These are phyloP conservation scores for Pogonomyrmex barbatus DNA, from an alignment of 1,140 invertebrate genomes.

Conservation along the genomic window DNA sequence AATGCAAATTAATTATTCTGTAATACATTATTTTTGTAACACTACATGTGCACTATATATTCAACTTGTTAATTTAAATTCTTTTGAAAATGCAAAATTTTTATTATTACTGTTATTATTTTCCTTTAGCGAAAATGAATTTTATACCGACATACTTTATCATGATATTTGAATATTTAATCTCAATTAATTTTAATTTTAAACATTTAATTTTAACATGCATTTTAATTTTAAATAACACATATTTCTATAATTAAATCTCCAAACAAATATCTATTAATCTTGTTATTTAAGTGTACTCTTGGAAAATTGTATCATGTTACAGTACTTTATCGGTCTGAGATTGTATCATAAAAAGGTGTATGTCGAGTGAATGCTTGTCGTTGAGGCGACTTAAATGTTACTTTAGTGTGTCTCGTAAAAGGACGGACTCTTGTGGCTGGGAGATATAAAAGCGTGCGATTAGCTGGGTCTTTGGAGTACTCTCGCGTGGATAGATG, in stretches of 20 bases:
- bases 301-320: constrained; percentile 24
- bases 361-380: constrained; percentile 24
- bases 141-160: not conserved
- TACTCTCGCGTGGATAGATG: constrained; percentile 15
- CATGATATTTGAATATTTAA: not conserved
- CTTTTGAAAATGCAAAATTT: constrained; percentile 1
- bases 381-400: constrained; percentile 39
- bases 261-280: not conserved
- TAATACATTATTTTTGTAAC: not conserved
- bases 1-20: constrained; percentile 66
- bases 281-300: not conserved
- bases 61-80: not conserved
- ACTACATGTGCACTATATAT: too few relatives aligned
- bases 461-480: constrained; percentile 54
- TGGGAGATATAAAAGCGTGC: constrained; percentile 52
- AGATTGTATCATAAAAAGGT: constrained; percentile 54
- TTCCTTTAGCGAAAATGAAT: not conserved
- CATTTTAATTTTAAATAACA: constrained; percentile 1
- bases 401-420: constrained; percentile 50
- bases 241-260: not conserved
- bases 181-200: not conserved
- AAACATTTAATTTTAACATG: not conserved
- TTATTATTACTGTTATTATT: not conserved
- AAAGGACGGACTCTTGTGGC: constrained; percentile 38
- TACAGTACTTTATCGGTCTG: not conserved